phyloP scores from a whole-genome alignment of 92 coral and sea anemone species.

The Paramuricea clavata region DNA sequence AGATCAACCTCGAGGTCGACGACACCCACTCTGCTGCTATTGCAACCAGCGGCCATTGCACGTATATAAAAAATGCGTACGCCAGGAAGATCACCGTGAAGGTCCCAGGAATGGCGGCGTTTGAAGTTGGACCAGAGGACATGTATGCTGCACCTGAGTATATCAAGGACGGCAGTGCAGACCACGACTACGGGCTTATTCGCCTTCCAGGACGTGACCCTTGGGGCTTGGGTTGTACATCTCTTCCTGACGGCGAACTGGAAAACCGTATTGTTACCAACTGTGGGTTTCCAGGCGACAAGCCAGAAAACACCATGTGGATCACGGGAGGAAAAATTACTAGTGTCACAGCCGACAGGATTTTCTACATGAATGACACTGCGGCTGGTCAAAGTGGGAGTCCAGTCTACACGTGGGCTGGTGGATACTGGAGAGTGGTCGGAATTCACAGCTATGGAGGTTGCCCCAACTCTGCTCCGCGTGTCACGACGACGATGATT shows the following conservation, averaged over 20 bases:
- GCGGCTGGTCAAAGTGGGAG: slow-evolving; percentile 55
- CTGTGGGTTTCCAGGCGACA: slow-evolving; percentile 66
- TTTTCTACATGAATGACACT: slow-evolving; percentile 59
- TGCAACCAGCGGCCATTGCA: slow-evolving; percentile 57
- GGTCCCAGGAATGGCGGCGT: no score
- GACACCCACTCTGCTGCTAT: no score
- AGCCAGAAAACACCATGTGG: slow-evolving; percentile 41
- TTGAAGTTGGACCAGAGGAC: no score
- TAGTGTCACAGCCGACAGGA: slow-evolving; percentile 16
- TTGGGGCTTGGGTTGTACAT: slow-evolving; percentile 63
- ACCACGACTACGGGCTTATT: no score
- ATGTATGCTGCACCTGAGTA: no score
- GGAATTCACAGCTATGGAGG: slow-evolving; percentile 53
- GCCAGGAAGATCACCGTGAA: no score
- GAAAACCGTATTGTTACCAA: slow-evolving; percentile 40
- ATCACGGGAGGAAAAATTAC: slow-evolving; percentile 30
- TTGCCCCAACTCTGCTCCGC: slow-evolving; percentile 56
- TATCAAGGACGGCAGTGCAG: no score
- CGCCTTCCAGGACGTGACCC: no score
- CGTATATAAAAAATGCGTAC: background rate
- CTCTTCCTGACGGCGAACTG: slow-evolving; percentile 42
- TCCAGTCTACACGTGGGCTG: slow-evolving; percentile 68
- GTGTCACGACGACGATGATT: slow-evolving; percentile 56
- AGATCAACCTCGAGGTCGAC: no score
- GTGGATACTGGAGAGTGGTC: slow-evolving; percentile 62